Evolutionary conservation across 1,140 invertebrate genomes (phyloP), one percentile per base, ranked within the genome.

Genomic region (Nomia melanderi): DNA sequence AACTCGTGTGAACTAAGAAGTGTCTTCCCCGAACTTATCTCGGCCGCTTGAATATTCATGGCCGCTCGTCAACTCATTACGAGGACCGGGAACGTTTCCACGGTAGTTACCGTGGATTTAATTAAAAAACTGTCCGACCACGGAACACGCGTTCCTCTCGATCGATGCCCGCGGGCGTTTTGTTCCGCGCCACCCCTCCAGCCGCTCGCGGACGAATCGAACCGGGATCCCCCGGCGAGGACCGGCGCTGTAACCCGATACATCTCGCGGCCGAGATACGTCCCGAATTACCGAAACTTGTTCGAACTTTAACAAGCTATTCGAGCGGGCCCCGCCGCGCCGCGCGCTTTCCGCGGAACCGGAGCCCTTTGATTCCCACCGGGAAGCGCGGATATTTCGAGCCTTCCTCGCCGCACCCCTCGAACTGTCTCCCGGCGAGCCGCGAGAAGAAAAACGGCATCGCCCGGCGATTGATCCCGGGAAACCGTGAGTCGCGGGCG

Each of bases 21-120:
- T 33, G 67, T 70, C 56, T 29, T 20, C 20, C 25, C 12, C 17
- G 25, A 77, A 71, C 75, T 77, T 71, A 71, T 77, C 75, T 70
- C 56, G 73, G 41, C 20, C 54, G 33, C 56, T 77, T 63, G 66
- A 60, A 77, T 77, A 77, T 77, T 77, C 75, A 77, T 77, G 66
- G 44, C 14, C 25, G 31, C 57, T 70, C 66, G 54, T 77, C 39
- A 39, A 62, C 25, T 62, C 66, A 33, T 77, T 77, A 71, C 57
- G n/a, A 47, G 31, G 14, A 6, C 25, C 14, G 17, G 0, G 20
- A 63, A 63, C 57, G 57, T 62, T 77, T 53, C 44, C 44, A 5
- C 53, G 57, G 2, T 20, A n/a, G 33, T 71, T 77, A 33, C 27
- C 54, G 20, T 0, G 17, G 39, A 50, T 59, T 75, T 67, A 75